Conservation (phyloP, 2,888 invertebrate genomes). For the Cryptocheilus praepositus region DNA sequence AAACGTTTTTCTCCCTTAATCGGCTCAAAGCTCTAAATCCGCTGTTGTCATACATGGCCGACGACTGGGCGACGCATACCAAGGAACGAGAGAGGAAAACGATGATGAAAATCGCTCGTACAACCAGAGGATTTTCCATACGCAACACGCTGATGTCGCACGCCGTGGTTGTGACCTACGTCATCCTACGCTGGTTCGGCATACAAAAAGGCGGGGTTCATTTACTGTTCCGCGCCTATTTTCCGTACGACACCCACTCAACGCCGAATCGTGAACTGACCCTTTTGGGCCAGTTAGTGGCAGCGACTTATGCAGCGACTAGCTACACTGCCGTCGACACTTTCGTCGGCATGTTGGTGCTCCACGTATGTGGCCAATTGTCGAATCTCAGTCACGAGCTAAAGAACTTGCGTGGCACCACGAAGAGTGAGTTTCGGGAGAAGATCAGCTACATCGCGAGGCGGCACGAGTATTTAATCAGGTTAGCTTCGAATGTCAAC, state of each 20-base stretch:
- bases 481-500: too few relatives aligned
- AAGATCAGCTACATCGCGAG: slow-evolving; percentile 17
- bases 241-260: slow-evolving; percentile 30
- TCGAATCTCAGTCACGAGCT: slow-evolving; percentile 26
- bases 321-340: slow-evolving; percentile 43
- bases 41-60: neutral
- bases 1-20: neutral
- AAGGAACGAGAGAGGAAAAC: neutral
- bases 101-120: neutral
- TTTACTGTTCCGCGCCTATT: slow-evolving; percentile 26
- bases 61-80: neutral
- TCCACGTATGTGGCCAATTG: slow-evolving; percentile 44
- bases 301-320: neutral
- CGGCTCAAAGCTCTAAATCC: neutral
- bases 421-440: neutral
- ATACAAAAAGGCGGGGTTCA: slow-evolving; percentile 1
- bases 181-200: neutral
- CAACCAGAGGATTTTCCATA: neutral
- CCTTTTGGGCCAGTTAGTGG: slow-evolving; percentile 17
- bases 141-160: neutral
- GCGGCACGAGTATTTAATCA: slow-evolving; percentile 39
- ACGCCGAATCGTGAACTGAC: slow-evolving; percentile 37
- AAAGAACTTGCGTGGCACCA: neutral
- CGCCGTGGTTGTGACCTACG: neutral
- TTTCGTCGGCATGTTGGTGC: slow-evolving; percentile 39